Conservation (phyloP, 2,888 invertebrate species). For the Onthophagus sagittarius region DNA sequence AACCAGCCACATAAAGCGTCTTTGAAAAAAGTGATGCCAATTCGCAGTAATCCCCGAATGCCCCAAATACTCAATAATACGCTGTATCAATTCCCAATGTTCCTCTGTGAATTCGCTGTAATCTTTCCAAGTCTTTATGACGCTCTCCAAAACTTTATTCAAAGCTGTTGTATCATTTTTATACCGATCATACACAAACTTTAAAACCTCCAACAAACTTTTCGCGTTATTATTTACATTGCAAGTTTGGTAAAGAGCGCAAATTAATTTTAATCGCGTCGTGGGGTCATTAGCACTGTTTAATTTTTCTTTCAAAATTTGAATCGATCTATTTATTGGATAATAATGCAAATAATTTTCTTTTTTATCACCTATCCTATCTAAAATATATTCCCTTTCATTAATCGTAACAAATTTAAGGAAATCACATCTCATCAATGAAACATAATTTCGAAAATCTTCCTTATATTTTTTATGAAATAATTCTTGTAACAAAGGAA, state of each 20-base stretch:
- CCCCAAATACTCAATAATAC: not conserved
- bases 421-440: not conserved
- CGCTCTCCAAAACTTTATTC: not conserved
- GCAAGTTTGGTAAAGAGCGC: constrained; percentile 3
- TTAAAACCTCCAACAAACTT: not conserved
- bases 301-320: constrained; percentile 1
- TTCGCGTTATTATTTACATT: not conserved
- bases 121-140: not conserved
- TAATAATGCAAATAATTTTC: not conserved
- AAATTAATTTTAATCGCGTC: not conserved
- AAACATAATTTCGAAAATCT: not conserved
- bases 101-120: not conserved
- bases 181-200: not conserved
- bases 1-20: not conserved
- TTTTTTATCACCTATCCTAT: constrained; percentile 1
- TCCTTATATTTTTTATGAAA: not conserved
- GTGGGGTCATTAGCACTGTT: not conserved
- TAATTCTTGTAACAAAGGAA: not conserved
- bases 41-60: not conserved
- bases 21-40: not conserved
- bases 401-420: not conserved
- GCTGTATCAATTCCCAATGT: not conserved
- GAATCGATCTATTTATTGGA: constrained; percentile 1
- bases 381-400: not conserved
- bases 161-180: constrained; percentile 4